Percentiles rank a stretch among this genome's conserved stretches.
phyloP scores from a whole-genome alignment of 2,113 vertebrate genomes.

The Strix uralensis region DNA sequence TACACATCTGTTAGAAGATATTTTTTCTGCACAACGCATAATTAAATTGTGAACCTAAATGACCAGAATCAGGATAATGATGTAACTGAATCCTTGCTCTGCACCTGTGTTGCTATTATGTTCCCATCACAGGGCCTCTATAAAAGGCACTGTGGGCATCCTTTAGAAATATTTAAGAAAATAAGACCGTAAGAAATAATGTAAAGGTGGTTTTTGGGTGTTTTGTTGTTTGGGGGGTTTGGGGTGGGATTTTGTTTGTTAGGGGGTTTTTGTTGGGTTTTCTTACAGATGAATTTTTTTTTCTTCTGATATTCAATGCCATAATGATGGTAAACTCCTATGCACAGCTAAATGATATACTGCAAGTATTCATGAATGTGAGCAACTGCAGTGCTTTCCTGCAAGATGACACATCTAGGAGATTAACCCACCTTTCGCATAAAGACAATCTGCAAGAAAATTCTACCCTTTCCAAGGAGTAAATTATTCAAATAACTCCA shows the following conservation, averaged over 20 bases:
- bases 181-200: not conserved
- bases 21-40: not conserved
- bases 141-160: not conserved
- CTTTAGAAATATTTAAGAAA: not conserved
- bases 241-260: not conserved
- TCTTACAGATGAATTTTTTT: not conserved
- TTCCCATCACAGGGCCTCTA: not conserved
- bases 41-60: not conserved
- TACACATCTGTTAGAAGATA: rapidly evolving
- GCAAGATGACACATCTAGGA: not conserved
- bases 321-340: not conserved
- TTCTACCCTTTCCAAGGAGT: not conserved
- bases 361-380: not conserved
- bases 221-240: not conserved
- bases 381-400: not conserved
- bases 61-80: not conserved
- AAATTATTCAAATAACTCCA: not conserved
- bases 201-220: not conserved
- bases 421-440: not conserved
- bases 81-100: not conserved
- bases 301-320: not conserved
- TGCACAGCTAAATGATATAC: not conserved
- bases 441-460: not conserved
- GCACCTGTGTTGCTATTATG: not conserved
- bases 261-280: not conserved